Percentiles rank a stretch among this genome's conserved stretches.
phyloP scores from a whole-genome alignment of 2,113 vertebrate species.

The Casuarius casuarius region DNA sequence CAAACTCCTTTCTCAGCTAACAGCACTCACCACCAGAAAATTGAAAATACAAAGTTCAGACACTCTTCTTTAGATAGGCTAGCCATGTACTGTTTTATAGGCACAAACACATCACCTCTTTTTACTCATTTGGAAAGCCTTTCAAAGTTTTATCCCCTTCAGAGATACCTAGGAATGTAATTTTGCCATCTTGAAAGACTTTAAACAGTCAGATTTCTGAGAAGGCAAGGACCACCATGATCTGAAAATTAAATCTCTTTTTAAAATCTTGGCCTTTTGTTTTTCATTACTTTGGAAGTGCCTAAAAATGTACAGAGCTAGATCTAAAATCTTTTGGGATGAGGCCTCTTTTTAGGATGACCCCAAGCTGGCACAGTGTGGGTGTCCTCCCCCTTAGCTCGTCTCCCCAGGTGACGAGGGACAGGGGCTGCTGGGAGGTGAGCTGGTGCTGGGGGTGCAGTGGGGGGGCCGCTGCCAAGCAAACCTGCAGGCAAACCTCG shows the following conservation, averaged over 20 bases:
- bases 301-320: background rate
- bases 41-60: conserved; percentile 17
- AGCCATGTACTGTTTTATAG: background rate
- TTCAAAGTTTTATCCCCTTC: background rate
- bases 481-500: background rate
- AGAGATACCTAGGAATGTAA: background rate
- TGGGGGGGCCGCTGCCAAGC: background rate
- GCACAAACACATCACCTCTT: background rate
- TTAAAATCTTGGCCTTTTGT: background rate
- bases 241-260: background rate
- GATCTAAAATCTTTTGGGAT: background rate
- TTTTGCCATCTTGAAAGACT: background rate
- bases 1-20: background rate
- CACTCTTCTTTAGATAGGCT: background rate
- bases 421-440: background rate
- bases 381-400: background rate
- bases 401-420: background rate
- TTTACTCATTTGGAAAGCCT: background rate
- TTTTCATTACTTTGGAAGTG: background rate
- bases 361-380: background rate
- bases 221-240: background rate
- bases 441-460: background rate
- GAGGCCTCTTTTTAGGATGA: background rate
- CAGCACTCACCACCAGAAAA: background rate
- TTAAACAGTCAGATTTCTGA: background rate